Percentiles rank a stretch among this genome's conserved stretches.
Evolutionary conservation across 2,888 invertebrate species (phyloP).

Genomic region (Cyclophora punctaria): DNA sequence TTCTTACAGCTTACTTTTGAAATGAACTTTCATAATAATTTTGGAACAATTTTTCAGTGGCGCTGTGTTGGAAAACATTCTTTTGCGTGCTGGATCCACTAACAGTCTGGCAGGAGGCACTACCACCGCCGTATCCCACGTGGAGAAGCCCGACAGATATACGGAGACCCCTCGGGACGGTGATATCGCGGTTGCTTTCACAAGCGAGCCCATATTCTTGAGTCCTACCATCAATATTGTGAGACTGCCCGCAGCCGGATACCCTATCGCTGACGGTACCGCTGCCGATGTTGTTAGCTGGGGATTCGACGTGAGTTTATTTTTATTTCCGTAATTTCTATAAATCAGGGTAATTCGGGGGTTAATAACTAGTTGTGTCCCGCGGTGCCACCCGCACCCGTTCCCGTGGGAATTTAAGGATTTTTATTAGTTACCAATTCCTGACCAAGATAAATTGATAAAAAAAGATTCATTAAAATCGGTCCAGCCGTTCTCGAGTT

Average conservation of each 20-base stretch:
- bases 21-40: no score
- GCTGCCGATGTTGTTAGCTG: conserved; percentile 39
- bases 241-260: conserved; percentile 35
- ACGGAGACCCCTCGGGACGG: conserved; percentile 25
- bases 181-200: conserved; percentile 35
- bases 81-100: conserved; percentile 44
- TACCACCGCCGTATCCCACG: conserved; percentile 15
- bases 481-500: no score
- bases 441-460: no score
- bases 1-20: no score
- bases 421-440: no score
- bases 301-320: conserved; percentile 47
- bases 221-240: conserved; percentile 25
- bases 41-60: conserved; percentile 24
- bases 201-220: conserved; percentile 25
- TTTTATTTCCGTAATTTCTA: no score
- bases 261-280: conserved; percentile 30
- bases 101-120: conserved; percentile 38
- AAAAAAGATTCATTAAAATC: no score
- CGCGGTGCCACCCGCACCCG: no score
- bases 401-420: no score
- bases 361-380: no score
- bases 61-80: conserved; percentile 26
- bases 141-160: conserved; percentile 36
- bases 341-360: no score